Evolutionary conservation across 2,888 invertebrate genomes (phyloP), one percentile per base, ranked within the genome.

Genomic region (Acleris sparsana): DNA sequence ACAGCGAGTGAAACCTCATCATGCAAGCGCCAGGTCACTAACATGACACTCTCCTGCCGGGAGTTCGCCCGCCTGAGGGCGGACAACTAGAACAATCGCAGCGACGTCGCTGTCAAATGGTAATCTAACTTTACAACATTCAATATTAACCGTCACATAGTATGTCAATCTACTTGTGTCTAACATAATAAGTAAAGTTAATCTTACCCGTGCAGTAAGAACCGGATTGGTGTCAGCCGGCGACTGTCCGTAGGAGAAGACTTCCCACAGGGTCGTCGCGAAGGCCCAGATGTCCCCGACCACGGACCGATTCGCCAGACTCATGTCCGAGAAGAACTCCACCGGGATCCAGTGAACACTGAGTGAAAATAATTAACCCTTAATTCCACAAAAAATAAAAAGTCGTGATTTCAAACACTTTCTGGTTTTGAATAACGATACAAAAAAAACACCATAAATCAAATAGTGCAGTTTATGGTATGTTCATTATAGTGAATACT

Each of bases 271-370:
- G 0, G 98, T 98, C 4, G 98, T 98, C 0, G 97, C 97, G 80
- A 97, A 96, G 5, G 98, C 97, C 97, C 97, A 99, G 22, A 98
- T 95, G 79, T 98, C 98, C 13, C 97, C 96, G 61, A 95, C 93
- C 0, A 94, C 93, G 20, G 95, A 96, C 11, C 93, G 89, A 80
- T 94, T 94, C 16, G 96, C 96, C 72, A 93, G 88, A 77, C 94
- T 94, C 78, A 95, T 93, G 81, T 96, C 95, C 0, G 93, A 83
- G 81, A 96, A 96, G 79, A 95, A 96, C 82, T 98, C 97, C 11
- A 96, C 95, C 0, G 98, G 97, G 80, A 98, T 95, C 98, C 98
- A 99, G 73, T 97, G 97, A 3, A 97, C 93, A 76, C 97, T 97
- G 79, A 22, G 67, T 17, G 46, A 64, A 59, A 57, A 67, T 13